Conservation (phyloP, 1,140 invertebrate species). For the Acromyrmex echinatior region DNA sequence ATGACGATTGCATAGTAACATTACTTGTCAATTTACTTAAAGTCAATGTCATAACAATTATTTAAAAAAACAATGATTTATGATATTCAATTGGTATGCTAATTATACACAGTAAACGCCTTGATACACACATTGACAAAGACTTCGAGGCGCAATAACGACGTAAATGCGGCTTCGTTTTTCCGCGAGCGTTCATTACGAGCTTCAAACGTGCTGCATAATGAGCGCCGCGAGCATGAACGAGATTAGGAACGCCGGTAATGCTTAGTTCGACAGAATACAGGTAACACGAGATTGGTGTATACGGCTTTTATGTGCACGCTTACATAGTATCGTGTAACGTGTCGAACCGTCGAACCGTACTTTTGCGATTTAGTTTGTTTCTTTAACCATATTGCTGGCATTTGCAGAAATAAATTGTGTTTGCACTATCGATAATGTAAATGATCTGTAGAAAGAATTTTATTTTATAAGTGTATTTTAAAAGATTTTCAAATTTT, state of each 20-base stretch:
- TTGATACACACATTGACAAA: not conserved
- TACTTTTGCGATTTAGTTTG: constrained; percentile 53
- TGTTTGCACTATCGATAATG: not conserved
- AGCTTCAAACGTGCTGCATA: constrained; percentile 48
- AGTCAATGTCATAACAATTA: constrained; percentile 18
- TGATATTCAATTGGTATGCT: not conserved
- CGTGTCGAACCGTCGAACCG: constrained; percentile 41
- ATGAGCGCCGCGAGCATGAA: constrained; percentile 45
- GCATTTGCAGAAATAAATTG: constrained; percentile 2
- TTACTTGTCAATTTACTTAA: not conserved
- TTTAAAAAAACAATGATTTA: not conserved
- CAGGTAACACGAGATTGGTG: constrained; percentile 70
- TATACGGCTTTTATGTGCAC: constrained; percentile 57
- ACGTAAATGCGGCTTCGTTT: constrained; percentile 42
- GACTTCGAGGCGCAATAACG: constrained; percentile 35
- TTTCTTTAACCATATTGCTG: constrained; percentile 29
- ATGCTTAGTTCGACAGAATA: constrained; percentile 69
- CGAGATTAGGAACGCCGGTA: constrained; percentile 56
- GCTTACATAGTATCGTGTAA: constrained; percentile 66
- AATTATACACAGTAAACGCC: not conserved
- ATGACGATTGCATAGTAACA: not conserved
- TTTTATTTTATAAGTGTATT: not conserved
- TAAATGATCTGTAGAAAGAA: not conserved
- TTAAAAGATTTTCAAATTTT: not conserved
- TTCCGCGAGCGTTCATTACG: constrained; percentile 47